Evolutionary conservation across 2,888 invertebrate genomes (phyloP), one percentile per base, ranked within the genome.

Genomic region (Anthophora plumipes): DNA sequence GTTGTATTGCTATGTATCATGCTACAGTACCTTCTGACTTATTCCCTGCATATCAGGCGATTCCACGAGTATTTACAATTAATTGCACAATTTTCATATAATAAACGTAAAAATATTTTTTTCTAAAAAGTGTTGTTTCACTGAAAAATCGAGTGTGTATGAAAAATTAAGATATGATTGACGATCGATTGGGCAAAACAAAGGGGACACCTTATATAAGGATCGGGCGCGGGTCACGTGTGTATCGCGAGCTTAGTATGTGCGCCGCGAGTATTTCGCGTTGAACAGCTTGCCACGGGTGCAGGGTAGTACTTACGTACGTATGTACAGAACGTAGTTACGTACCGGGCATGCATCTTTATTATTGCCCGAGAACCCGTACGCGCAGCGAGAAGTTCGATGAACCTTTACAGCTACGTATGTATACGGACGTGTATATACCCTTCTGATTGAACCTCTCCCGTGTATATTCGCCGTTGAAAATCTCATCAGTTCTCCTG

Each of bases 271-370:
- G 63, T 78, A 70, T 74, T 66, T 71, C 37, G 70, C 69, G 46
- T 67, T 43, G 77, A 70, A 66, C 66, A 68, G 66, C 69, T 63
- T 57, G 55, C 31, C 72, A 84, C 79, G 69, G 74, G 64, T 82
- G 79, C 79, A 76, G 82, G 74, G 73, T 84, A 81, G 69, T 84
- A 84, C 84, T 85, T 77, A 82, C 71, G 79, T 74, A 83, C 77
- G 87, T 88, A 88, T 88, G 89, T 85, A 81, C 77, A 77, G 69
- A 86, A 80, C 85, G 82, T 89, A 88, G 88, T 85, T 88, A 88
- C 83, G 85, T 89, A 86, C 80, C 81, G 80, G 83, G 85, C 83
- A 88, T 88, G 88, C 86, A 88, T 88, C 88, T 88, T 88, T 88
- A 89, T 88, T 89, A 88, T 89, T 88, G 82, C 85, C 59, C 85